These are phyloP conservation scores for Kryptolebias marmoratus DNA, from an alignment of 2,113 vertebrate genomes.

Conservation along the genomic window DNA sequence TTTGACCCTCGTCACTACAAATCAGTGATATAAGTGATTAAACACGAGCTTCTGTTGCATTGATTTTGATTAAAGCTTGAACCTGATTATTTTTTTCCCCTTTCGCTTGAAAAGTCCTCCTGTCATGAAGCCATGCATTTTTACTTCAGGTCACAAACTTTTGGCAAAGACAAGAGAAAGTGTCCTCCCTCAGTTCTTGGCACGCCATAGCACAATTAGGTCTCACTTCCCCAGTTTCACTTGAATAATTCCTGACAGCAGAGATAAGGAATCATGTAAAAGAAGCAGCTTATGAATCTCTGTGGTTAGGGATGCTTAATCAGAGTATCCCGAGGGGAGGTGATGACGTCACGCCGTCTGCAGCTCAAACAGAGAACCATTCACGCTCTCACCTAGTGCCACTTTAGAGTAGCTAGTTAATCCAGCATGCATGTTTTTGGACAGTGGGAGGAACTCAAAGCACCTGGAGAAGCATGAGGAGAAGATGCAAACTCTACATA, in stretches of 20 bases:
- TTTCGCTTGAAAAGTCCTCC: slow-evolving; percentile 2
- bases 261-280: slow-evolving; percentile 76
- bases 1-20: background rate
- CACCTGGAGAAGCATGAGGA: background rate
- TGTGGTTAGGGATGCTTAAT: slow-evolving; percentile 71
- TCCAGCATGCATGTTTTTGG: no score
- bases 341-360: slow-evolving; percentile 47
- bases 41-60: background rate
- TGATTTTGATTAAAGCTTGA: background rate
- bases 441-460: no score
- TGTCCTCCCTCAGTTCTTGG: slow-evolving; percentile 40
- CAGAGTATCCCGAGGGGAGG: slow-evolving; percentile 63
- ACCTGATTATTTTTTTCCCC: background rate
- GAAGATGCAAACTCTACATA: no score
- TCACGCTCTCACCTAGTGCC: no score
- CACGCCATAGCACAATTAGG: slow-evolving; percentile 50
- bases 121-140: slow-evolving; percentile 41
- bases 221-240: slow-evolving; percentile 58
- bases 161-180: slow-evolving; percentile 46
- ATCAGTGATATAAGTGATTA: slow-evolving; percentile 4
- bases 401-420: no score
- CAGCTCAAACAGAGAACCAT: slow-evolving; percentile 6
- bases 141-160: slow-evolving; percentile 55
- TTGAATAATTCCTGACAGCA: slow-evolving; percentile 72
- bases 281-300: slow-evolving; percentile 70